Evolutionary conservation across 2,797 vertebrate species (phyloP).

Genomic region (Hypotaenidia philippensis): DNA sequence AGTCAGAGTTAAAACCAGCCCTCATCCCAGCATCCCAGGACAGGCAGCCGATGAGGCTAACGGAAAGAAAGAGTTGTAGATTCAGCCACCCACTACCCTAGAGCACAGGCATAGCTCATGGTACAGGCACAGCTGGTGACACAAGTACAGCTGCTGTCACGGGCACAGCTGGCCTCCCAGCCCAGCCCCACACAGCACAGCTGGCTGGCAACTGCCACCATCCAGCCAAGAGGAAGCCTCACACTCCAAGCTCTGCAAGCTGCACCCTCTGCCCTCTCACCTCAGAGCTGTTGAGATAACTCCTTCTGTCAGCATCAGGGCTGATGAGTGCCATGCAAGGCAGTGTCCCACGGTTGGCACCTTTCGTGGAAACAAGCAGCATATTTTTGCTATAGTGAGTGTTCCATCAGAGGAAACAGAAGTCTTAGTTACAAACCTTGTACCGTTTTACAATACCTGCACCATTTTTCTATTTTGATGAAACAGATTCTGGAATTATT

Average conservation of each 20-base stretch:
- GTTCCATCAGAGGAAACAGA: background rate
- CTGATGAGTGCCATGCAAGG: rapidly evolving
- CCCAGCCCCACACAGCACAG: background rate
- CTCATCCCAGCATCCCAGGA: background rate
- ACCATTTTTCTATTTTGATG: background rate
- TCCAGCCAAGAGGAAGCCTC: background rate
- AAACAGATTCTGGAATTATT: background rate
- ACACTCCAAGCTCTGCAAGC: background rate
- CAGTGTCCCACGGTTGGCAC: background rate
- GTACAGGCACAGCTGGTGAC: background rate
- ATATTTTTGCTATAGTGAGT: background rate
- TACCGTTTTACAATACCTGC: background rate
- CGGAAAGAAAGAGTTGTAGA: background rate
- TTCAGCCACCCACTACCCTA: background rate
- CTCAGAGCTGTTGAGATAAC: background rate
- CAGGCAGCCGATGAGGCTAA: background rate
- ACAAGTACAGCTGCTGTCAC: background rate
- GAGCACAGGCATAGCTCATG: background rate
- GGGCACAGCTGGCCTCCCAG: background rate
- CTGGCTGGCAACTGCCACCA: rapidly evolving
- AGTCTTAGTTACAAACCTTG: background rate
- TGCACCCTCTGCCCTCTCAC: background rate
- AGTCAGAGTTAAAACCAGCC: background rate
- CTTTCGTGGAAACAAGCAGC: background rate
- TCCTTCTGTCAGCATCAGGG: background rate